phyloP scores from a whole-genome alignment of 2,888 invertebrate species.

The Hydropsyche betteni region DNA sequence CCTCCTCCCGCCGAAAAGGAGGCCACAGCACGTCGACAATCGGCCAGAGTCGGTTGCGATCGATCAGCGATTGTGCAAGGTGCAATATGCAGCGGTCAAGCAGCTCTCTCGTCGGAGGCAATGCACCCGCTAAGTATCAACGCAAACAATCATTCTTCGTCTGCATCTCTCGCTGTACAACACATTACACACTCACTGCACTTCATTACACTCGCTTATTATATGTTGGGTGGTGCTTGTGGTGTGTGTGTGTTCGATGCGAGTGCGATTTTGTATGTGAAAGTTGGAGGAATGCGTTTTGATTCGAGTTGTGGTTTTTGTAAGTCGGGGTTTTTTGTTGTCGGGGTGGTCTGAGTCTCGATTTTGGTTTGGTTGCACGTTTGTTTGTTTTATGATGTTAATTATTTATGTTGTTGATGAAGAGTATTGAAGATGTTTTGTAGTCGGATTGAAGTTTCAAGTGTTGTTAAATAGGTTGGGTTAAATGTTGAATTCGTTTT shows the following conservation, averaged over 20 bases:
- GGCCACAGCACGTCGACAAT: no score
- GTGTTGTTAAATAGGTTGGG: no score
- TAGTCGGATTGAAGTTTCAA: no score
- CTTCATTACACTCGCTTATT: background rate
- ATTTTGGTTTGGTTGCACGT: no score
- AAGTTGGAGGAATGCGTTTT: background rate
- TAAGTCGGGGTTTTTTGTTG: background rate
- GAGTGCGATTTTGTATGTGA: background rate
- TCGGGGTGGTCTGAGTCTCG: no score
- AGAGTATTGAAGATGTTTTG: no score
- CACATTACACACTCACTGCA: slow-evolving; percentile 8
- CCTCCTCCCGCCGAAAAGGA: no score
- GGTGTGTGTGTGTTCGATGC: background rate
- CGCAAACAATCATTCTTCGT: slow-evolving; percentile 42
- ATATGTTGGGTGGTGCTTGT: no score
- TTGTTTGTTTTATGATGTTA: no score
- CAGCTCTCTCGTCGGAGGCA: slow-evolving; percentile 36
- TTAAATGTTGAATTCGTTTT: no score
- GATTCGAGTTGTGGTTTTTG: background rate
- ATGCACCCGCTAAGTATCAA: slow-evolving; percentile 46
- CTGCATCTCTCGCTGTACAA: slow-evolving; percentile 6
- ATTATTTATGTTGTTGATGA: no score
- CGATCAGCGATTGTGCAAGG: slow-evolving; percentile 23
- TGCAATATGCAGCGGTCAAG: slow-evolving; percentile 34
- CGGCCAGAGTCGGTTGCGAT: no score